phyloP scores from a whole-genome alignment of 2,797 vertebrate genomes.

The Muraenolepis orangiensis region DNA sequence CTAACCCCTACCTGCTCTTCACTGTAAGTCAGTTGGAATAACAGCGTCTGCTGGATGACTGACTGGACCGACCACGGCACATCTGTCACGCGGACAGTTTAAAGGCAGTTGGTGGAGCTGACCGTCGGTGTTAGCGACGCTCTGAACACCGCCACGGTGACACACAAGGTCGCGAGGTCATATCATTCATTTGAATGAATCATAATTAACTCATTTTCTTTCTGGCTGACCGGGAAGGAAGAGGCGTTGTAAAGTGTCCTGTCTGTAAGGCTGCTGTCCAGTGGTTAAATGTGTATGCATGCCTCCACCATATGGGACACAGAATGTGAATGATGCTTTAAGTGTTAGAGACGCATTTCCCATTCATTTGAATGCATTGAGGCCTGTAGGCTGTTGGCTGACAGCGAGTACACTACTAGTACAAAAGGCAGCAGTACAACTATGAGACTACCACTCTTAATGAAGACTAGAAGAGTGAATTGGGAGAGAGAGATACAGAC shows the following conservation, averaged over 20 bases:
- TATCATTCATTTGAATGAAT: background rate
- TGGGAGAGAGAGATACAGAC: background rate
- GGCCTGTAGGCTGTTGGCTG: background rate
- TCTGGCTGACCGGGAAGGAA: background rate
- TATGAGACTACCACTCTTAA: background rate
- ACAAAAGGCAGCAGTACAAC: background rate
- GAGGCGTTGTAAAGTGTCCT: background rate
- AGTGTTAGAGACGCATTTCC: no score
- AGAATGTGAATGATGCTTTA: background rate
- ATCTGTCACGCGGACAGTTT: slow-evolving; percentile 62
- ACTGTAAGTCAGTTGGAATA: background rate
- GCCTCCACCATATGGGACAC: background rate
- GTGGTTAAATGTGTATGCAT: background rate
- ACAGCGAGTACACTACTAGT: background rate
- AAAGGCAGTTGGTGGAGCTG: slow-evolving; percentile 43
- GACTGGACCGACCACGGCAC: no score
- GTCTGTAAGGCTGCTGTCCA: background rate
- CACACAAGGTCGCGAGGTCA: background rate
- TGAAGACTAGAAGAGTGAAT: background rate
- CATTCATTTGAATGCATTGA: background rate
- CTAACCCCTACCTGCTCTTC: background rate
- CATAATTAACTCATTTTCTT: background rate
- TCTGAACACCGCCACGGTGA: background rate
- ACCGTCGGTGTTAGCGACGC: slow-evolving; percentile 46
- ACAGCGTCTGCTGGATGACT: slow-evolving; percentile 10